Base-by-base conservation (phyloP, 2,113 vertebrate species). In the Pristiophorus japonicus region DNA sequence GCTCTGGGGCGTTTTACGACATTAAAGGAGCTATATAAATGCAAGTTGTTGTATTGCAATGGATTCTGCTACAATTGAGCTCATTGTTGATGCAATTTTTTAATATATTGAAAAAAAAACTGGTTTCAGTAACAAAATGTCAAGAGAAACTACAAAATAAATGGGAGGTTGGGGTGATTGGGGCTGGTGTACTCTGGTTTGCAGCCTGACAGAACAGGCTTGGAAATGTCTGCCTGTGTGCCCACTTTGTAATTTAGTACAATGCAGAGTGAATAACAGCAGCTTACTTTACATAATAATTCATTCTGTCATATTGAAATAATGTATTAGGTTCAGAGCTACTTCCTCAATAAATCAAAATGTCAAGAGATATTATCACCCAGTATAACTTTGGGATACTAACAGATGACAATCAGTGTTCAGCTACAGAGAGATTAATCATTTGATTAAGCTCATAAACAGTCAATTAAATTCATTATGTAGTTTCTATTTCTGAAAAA, bases 271-370 rank as follows among this genome's bases (percentile, higher is more conserved):
- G 95, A 95, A 91, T 95, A 67, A 90, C 85, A 90, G 66, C 63
- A 70, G 95, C 66, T 95, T 95, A 90, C 84, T 95, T 90, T 95
- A 88, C 95, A 63, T 95, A 90, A 95, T 95, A 90, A 87, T 90
- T 90, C 47, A 90, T 95, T 67, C 81, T 95, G 96, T 30, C 3
- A 95, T 95, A 95, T 96, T 96, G 96, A 81, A 16, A 96, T 96
- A 93, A 95, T 96, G 94, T 95, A 95, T 96, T 95, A 95, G 85
- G 95, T 87, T 70, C 63, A 95, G 95, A 95, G 96, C 95, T 88
- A 70, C 96, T 95, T 96, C 95, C 95, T 95, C 95, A 95, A 95
- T 96, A 96, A 96, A 96, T 96, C 96, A 96, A 96, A 95, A 10
- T 96, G 47, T 91, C 0, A 0, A 59, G 95, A 96, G n/a, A 84